phyloP scores from a whole-genome alignment of 2,888 invertebrate genomes.

The Drosophila acutilabella region DNA sequence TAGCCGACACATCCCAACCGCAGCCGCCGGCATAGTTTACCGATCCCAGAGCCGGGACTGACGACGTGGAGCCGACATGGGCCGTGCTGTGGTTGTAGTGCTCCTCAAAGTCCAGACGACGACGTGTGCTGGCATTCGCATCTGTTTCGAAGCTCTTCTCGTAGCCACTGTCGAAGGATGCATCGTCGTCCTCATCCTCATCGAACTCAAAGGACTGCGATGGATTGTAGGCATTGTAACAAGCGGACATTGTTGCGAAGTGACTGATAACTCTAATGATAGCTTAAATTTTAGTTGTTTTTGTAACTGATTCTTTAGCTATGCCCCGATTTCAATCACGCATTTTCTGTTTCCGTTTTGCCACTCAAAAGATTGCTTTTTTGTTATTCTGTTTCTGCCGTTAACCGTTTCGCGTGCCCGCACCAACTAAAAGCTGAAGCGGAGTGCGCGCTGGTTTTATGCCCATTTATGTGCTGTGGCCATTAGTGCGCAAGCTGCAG shows the following conservation, averaged over 20 bases:
- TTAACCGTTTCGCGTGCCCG: conserved; percentile 82
- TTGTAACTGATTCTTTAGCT: conserved; percentile 21
- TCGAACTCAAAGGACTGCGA: conserved; percentile 81
- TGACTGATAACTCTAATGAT: conserved; percentile 1
- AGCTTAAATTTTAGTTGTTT: not conserved
- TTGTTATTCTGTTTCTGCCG: conserved; percentile 31
- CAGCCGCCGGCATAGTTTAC: conserved; percentile 52
- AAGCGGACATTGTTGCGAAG: conserved; percentile 81
- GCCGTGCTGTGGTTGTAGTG: conserved; percentile 44
- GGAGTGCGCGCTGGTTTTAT: conserved; percentile 83
- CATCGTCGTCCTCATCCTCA: conserved; percentile 86
- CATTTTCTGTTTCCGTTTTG: conserved; percentile 52
- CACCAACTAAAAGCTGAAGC: conserved; percentile 82
- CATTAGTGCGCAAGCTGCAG: conserved; percentile 58
- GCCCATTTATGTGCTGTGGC: conserved; percentile 49
- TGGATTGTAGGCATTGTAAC: conserved; percentile 72
- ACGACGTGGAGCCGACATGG: conserved; percentile 44
- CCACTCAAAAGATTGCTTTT: conserved; percentile 18
- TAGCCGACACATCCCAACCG: conserved; percentile 62
- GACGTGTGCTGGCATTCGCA: conserved; percentile 71
- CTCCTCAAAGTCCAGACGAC: conserved; percentile 83
- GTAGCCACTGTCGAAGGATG: conserved; percentile 92
- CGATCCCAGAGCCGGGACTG: conserved; percentile 29
- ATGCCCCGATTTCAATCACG: conserved; percentile 21
- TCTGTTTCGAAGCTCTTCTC: conserved; percentile 89